Evolutionary conservation across 2,797 vertebrate genomes (phyloP).

Genomic region (Oryzias sinensis): DNA sequence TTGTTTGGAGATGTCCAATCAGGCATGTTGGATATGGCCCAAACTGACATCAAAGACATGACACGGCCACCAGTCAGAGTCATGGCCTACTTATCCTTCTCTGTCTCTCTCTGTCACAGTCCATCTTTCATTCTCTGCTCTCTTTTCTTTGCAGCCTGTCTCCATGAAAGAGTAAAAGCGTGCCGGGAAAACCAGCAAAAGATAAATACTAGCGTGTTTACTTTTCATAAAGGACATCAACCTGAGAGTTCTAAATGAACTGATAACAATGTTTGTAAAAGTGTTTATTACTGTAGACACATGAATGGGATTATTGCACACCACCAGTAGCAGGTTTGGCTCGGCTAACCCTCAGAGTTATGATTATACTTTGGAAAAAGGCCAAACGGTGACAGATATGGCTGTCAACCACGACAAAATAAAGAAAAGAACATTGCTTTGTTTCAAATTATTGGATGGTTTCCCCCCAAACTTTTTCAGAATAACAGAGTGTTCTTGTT

Average conservation of each 20-base stretch:
- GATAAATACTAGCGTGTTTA: conserved; percentile 9
- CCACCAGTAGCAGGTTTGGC: conserved; percentile 31
- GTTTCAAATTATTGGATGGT: not conserved
- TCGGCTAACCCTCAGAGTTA: conserved; percentile 38
- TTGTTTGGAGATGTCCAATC: conserved; percentile 67
- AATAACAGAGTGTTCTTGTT: too few species aligned
- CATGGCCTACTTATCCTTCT: conserved; percentile 65
- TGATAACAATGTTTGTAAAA: not conserved
- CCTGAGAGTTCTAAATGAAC: not conserved
- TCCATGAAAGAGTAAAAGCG: conserved; percentile 2
- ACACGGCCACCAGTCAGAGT: conserved; percentile 71
- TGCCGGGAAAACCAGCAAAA: not conserved
- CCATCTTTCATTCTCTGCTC: conserved; percentile 20
- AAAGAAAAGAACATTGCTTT: conserved; percentile 1
- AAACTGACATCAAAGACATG: conserved; percentile 71
- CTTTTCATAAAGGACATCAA: conserved; percentile 1
- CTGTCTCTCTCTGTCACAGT: conserved; percentile 14
- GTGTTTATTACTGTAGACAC: conserved; percentile 10
- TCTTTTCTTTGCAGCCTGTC: conserved; percentile 4
- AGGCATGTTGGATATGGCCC: conserved; percentile 59
- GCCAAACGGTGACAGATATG: conserved; percentile 18
- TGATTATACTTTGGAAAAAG: conserved; percentile 21
- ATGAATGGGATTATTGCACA: conserved; percentile 23
- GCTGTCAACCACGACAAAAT: conserved; percentile 15
- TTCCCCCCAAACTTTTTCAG: too few species aligned